phyloP scores from a whole-genome alignment of 2,113 vertebrate species.

The Muscicapa adusta region DNA sequence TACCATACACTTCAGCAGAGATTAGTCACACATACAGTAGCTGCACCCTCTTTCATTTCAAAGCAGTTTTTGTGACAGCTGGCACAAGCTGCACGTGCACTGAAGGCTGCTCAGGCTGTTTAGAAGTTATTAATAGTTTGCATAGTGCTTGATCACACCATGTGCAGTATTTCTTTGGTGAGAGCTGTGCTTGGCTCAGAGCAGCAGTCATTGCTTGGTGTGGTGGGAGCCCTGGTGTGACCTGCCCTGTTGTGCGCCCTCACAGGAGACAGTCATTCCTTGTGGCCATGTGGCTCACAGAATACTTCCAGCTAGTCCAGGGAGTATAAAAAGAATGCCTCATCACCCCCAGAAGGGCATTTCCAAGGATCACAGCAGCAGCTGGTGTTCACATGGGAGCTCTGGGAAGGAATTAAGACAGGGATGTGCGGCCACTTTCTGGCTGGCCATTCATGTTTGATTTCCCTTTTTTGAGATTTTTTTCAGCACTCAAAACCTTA shows the following conservation, averaged over 20 bases:
- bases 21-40: background rate
- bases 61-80: background rate
- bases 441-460: background rate
- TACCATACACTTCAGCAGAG: background rate
- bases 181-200: background rate
- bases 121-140: background rate
- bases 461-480: background rate
- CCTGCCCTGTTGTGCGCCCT: background rate
- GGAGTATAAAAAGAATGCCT: background rate
- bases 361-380: background rate
- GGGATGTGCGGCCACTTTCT: background rate
- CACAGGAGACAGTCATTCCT: background rate
- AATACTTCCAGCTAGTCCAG: background rate
- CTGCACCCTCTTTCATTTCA: background rate
- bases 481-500: background rate
- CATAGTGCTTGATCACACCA: background rate
- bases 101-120: background rate
- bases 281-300: background rate
- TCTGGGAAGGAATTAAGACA: background rate
- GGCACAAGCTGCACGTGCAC: background rate
- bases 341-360: background rate
- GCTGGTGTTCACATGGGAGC: background rate
- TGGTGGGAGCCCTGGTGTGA: background rate
- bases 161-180: background rate
- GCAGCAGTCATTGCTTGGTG: background rate